These are phyloP conservation scores for Falco novaeseelandiae DNA, from an alignment of 2,797 vertebrate species.

Conservation along the genomic window DNA sequence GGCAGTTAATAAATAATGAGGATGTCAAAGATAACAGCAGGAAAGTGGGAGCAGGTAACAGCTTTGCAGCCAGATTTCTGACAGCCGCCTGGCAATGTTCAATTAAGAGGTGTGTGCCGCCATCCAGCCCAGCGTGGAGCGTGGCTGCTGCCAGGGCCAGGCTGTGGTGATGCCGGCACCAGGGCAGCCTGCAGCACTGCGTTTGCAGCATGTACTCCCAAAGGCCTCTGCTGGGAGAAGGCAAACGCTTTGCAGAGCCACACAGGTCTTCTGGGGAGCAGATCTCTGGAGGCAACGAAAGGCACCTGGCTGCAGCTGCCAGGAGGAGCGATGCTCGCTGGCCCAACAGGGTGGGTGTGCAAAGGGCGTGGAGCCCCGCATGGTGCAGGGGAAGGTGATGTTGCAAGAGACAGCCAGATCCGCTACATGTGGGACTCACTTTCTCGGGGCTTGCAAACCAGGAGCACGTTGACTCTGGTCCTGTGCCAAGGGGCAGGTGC, in stretches of 20 bases:
- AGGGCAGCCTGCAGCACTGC: rapidly evolving
- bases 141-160: rapidly evolving
- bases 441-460: rapidly evolving
- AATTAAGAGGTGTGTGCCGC: rapidly evolving
- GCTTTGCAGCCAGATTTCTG: conserved; percentile 32
- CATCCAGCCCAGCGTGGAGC: neutral
- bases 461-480: rapidly evolving
- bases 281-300: rapidly evolving
- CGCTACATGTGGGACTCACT: rapidly evolving
- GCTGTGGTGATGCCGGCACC: rapidly evolving
- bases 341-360: rapidly evolving
- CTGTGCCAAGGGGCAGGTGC: rapidly evolving
- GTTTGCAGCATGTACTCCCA: rapidly evolving
- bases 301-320: rapidly evolving
- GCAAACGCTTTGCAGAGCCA: rapidly evolving
- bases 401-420: rapidly evolving
- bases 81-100: conserved; percentile 40
- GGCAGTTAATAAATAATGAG: conserved; percentile 68
- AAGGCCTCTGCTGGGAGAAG: neutral
- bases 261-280: rapidly evolving
- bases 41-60: conserved; percentile 33
- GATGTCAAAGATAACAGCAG: conserved; percentile 58
- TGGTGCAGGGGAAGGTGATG: rapidly evolving
- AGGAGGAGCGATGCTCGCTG: rapidly evolving
- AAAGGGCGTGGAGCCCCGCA: neutral